Percentiles rank a stretch among this genome's conserved stretches.
These are phyloP conservation scores for Cygnus atratus DNA, from an alignment of 2,113 vertebrate species.

Conservation along the genomic window DNA sequence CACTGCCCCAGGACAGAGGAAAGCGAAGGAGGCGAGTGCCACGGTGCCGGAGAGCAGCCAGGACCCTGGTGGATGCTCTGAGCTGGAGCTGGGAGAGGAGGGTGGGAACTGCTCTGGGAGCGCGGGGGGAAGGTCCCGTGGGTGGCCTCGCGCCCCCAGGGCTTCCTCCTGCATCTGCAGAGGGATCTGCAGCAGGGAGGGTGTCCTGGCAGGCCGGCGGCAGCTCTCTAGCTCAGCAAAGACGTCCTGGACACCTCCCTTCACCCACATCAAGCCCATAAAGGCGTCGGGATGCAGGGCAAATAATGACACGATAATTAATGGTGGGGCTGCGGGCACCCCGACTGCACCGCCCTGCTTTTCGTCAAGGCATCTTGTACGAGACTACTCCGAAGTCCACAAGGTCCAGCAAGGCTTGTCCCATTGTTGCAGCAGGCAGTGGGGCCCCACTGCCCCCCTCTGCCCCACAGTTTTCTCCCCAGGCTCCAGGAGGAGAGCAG, in stretches of 20 bases:
- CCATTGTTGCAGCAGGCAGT: background rate
- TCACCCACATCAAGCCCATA: too few relatives aligned
- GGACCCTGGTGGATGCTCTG: background rate
- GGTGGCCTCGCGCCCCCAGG: background rate
- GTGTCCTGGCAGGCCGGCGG: background rate
- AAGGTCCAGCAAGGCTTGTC: rapidly evolving
- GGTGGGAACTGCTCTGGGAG: background rate
- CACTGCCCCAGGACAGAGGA: background rate
- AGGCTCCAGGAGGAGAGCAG: background rate
- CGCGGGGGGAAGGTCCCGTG: background rate
- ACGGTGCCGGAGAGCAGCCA: too few relatives aligned
- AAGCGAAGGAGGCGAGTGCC: too few relatives aligned
- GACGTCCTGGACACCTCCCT: background rate
- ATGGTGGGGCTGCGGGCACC: rapidly evolving
- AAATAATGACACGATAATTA: rapidly evolving
- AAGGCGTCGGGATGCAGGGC: rapidly evolving
- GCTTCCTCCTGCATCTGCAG: too few relatives aligned
- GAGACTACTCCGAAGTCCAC: background rate
- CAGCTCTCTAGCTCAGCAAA: background rate
- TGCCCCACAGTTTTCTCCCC: background rate
- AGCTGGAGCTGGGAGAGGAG: background rate
- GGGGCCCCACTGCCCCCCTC: rapidly evolving
- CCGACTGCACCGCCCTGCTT: background rate
- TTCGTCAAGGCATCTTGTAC: background rate
- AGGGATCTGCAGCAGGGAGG: background rate